Conservation (phyloP, 2,113 vertebrate species). For the Gavia stellata region DNA sequence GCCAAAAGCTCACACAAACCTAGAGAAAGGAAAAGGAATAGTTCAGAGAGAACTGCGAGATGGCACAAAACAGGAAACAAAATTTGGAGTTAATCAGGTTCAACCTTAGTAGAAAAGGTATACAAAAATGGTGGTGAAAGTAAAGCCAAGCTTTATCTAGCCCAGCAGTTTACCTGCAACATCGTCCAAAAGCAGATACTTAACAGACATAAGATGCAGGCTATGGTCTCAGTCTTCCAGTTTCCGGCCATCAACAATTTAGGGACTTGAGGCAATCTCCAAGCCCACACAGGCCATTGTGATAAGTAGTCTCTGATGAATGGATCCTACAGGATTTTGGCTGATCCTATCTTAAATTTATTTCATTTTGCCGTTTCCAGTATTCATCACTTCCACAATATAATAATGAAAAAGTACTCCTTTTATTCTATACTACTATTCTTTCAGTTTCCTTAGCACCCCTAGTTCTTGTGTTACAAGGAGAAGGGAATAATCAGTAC, state of each 20-base stretch:
- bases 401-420: background rate
- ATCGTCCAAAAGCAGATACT: background rate
- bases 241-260: background rate
- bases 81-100: background rate
- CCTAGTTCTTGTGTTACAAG: background rate
- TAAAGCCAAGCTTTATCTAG: background rate
- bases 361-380: background rate
- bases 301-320: background rate
- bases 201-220: background rate
- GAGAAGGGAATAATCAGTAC: background rate
- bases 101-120: background rate
- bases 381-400: background rate
- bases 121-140: background rate
- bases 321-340: background rate
- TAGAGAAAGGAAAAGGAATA: background rate
- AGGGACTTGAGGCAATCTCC: background rate
- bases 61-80: background rate
- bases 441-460: background rate
- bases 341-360: background rate
- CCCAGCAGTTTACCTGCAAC: background rate
- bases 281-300: background rate
- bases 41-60: background rate
- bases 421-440: background rate
- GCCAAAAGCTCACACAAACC: background rate
- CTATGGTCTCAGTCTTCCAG: background rate